Percentiles rank a stretch among this genome's conserved stretches.
Evolutionary conservation across 2,797 vertebrate species (phyloP).

Genomic region (Mus minutoides): DNA sequence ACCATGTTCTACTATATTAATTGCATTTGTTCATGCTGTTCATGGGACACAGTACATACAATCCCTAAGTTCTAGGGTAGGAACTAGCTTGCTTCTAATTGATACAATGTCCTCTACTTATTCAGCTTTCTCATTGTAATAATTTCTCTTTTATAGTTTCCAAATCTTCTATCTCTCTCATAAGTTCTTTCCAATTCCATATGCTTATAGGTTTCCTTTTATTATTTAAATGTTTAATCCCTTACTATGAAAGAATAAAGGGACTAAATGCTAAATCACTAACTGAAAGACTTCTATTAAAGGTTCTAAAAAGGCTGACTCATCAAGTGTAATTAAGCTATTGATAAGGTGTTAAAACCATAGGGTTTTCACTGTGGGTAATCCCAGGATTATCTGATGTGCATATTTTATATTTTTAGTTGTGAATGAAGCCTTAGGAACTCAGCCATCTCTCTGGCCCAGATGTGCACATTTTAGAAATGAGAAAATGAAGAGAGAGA

Average conservation of each 20-base stretch:
- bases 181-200: conserved; percentile 13
- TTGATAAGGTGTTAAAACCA: conserved; percentile 49
- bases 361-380: not conserved
- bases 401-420: not conserved
- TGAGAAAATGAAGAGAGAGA: not conserved
- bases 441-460: not conserved
- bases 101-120: not conserved
- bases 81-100: not conserved
- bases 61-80: not conserved
- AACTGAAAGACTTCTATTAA: conserved; percentile 26
- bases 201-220: not conserved
- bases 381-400: not conserved
- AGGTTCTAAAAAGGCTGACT: conserved; percentile 47
- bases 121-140: conserved; percentile 7
- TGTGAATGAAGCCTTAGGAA: not conserved
- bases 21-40: conserved; percentile 33
- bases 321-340: not conserved
- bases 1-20: conserved; percentile 13
- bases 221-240: conserved; percentile 38
- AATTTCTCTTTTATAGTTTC: conserved; percentile 12
- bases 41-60: not conserved
- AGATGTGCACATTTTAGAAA: not conserved
- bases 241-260: not conserved
- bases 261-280: conserved; percentile 13
- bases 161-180: conserved; percentile 47